phyloP scores from a whole-genome alignment of 2,113 vertebrate species.

The Bucco capensis region DNA sequence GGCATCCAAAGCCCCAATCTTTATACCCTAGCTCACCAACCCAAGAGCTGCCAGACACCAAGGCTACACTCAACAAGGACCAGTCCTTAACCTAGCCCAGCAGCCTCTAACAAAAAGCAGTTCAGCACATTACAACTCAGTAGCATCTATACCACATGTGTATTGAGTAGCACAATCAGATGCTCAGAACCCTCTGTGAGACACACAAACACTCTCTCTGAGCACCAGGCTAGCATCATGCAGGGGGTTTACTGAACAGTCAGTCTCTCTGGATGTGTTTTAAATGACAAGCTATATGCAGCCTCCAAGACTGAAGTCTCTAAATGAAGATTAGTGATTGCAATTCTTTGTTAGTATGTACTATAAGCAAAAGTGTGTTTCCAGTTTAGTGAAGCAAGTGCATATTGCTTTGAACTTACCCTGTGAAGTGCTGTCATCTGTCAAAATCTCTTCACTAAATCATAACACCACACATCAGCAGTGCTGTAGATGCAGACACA shows the following conservation, averaged over 20 bases:
- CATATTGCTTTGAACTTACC: conserved; percentile 38
- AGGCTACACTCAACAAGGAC: neutral
- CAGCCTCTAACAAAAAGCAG: neutral
- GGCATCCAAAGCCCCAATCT: neutral
- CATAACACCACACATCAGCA: neutral
- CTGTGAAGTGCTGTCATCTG: conserved; percentile 1
- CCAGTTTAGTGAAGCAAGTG: conserved; percentile 24
- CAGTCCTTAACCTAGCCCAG: neutral
- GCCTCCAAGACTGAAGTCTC: neutral
- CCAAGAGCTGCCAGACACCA: neutral
- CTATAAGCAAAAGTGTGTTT: neutral
- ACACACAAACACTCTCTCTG: neutral
- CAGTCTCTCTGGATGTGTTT: neutral
- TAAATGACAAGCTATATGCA: neutral
- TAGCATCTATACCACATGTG: fast-evolving
- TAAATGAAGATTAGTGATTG: neutral
- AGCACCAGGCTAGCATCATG: neutral
- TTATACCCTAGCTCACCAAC: neutral
- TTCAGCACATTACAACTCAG: neutral
- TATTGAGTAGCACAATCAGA: fast-evolving
- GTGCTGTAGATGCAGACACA: neutral
- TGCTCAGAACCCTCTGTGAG: neutral
- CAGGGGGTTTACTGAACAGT: neutral
- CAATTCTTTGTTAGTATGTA: neutral
- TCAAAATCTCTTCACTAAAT: neutral